Evolutionary conservation across 2,797 vertebrate genomes (phyloP), one percentile per base, ranked within the genome.

Genomic region (Pteropus rufus): DNA sequence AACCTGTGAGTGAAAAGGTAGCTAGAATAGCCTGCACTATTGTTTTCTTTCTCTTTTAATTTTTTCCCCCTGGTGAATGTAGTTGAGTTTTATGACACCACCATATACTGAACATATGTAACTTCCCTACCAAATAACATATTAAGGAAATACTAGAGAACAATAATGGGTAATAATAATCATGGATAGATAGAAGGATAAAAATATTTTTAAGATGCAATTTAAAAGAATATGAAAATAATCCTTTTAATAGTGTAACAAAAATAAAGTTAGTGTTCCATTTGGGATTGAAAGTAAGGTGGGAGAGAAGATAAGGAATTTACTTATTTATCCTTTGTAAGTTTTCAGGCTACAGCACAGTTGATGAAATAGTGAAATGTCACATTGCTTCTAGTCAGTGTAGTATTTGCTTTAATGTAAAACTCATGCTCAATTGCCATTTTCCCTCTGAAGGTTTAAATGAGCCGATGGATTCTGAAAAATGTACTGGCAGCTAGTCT

Each of bases 371-470:
- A 26, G 16, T 75, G 15, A 12, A 85, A 89, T 23, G 52, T 19
- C 23, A 84, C 56, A 46, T 49, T 92, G 52, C 67, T 82, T 75
- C 72, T 18, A 73, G 24, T 67, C 49, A 86, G 23, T 15, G 11
- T 16, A 49, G 0, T n/a, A 44, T 31, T 76, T 76, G 19, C 23
- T 76, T 77, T 95, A 86, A 77, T 84, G 62, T 67, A 85, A 93
- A 92, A 84, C 65, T 86, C 60, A 93, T 29, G 65, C 82, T 96
- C 72, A 82, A 83, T 62, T 96, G 54, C 36, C 49, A 77, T 79
- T 96, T 94, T 93, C 73, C 39, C 31, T 75, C 52, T 64, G 26
- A 97, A 90, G 19, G 26, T 82, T 96, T 94, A 93, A 97, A 94
- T 86, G 93, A 96, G 52, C 56, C 10, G 10, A 91, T 58, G 69